Percentiles rank a stretch among this genome's conserved stretches.
Conservation (phyloP, 2,888 invertebrate species). For the Ypsolopha sequella region DNA sequence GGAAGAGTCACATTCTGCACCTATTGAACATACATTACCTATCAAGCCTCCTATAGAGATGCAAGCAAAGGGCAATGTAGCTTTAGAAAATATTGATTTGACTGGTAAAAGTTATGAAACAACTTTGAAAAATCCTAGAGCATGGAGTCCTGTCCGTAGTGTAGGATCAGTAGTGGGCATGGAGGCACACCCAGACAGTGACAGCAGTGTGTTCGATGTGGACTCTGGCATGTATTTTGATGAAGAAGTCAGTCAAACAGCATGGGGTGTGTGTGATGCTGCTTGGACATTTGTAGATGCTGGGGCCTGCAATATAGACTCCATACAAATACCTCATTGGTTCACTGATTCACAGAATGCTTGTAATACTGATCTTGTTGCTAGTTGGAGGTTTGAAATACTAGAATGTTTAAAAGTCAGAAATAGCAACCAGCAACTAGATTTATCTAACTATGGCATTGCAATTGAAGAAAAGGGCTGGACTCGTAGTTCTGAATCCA, state of each 20-base stretch:
- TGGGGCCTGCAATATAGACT: conserved; percentile 83
- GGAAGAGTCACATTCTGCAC: conserved; percentile 82
- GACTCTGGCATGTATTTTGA: conserved; percentile 86
- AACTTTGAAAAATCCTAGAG: conserved; percentile 82
- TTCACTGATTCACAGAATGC: conserved; percentile 73
- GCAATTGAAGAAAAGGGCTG: conserved; percentile 89
- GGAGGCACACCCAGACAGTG: conserved; percentile 89
- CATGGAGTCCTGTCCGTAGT: conserved; percentile 91
- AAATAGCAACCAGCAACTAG: conserved; percentile 47
- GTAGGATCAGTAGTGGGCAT: conserved; percentile 87
- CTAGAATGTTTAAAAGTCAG: conserved; percentile 76
- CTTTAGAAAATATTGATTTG: conserved; percentile 62
- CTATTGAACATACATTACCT: conserved; percentile 77
- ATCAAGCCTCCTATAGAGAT: conserved; percentile 53
- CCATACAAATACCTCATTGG: conserved; percentile 83
- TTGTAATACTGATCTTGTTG: conserved; percentile 74
- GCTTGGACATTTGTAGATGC: conserved; percentile 86
- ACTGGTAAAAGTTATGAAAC: conserved; percentile 78
- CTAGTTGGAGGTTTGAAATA: conserved; percentile 83
- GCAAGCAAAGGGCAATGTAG: conserved; percentile 37
- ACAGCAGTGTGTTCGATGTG: conserved; percentile 84
- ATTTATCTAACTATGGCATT: conserved; percentile 75
- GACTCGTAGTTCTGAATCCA: conserved; percentile 86
- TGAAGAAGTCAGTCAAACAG: conserved; percentile 80
- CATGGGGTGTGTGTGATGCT: conserved; percentile 85